Evolutionary conservation across 2,797 vertebrate genomes (phyloP), one percentile per base, ranked within the genome.

Genomic region (Kryptopterus vitreolus): DNA sequence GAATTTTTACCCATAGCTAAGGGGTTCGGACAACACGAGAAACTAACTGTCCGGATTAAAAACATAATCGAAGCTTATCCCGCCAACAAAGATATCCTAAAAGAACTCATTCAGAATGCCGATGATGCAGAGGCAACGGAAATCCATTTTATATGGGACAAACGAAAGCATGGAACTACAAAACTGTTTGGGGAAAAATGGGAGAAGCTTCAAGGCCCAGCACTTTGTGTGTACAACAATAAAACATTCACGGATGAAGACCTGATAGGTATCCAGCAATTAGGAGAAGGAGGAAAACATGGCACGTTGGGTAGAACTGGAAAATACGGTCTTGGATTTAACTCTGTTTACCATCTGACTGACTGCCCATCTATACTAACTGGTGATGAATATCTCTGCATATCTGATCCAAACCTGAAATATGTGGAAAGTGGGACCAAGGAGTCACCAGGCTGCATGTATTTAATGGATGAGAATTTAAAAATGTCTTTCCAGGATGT

Each of bases 191-290:
- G 92, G 1, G 2, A 93, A 4, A 87, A 86, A 20, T 96, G 96
- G 95, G 88, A 92, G 6, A 0, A 33, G 15, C 88, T 96, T 81
- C 95, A 96, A 78, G 95, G 95, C 63, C 94, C 95, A 12, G 93
- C 95, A 48, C 91, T 96, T 71, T 96, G 95, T 85, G 90, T 96
- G 63, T 96, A 95, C 86, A 96, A 94, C 58, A 93, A 96, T 87
- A 90, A 87, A 29, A 91, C 89, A 62, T 96, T 96, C 86, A 89
- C 93, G 46, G 81, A 92, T 77, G 81, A 88, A 63, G 95, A 96
- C 84, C 84, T 96, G 50, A 62, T 70, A 18, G 95, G 96, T 33
- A 96, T 96, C 88, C 96, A 96, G 38, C 86, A 78, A 46, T 87
- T 96, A 18, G 95, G 96, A 29, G 87, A 92, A 84, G 95, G 95